Evolutionary conservation across 1,140 invertebrate species (phyloP), one percentile per base, ranked within the genome.

Genomic region (Tetragnatha versicolor): DNA sequence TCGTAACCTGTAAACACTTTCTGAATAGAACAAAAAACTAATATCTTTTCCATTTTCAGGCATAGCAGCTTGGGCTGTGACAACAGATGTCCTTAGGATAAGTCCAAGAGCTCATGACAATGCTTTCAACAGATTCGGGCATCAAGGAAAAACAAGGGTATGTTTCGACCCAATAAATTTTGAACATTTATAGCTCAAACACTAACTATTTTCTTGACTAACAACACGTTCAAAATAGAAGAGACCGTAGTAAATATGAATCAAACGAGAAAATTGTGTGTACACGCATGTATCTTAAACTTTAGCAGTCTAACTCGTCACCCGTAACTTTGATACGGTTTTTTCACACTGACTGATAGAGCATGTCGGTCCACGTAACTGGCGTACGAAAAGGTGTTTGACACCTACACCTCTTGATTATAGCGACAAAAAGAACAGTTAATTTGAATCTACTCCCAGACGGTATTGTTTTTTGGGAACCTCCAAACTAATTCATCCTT

Each of bases 111-210:
- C 63, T 25, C 27, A 68, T n/a, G 76, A 79, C 9, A 69, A 58
- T 37, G 25, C 51, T 35, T 66, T 29, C 7, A 68, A 69, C 76
- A 79, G 65, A 58, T 77, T 55, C 14, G 49, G 63, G 7, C 60
- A 39, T 6, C 60, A 63, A 45, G 63, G 76, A 35, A 79, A 79
- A 79, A 58, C 63, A 14, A 79, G 76, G 76, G 63, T 68, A 79
- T 33, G 49, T n/a, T 27, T 2, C 17, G 20, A 47, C 20, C 42
- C 12, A 12, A 47, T 47, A 17, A 47, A 47, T 45, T 45, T 9
- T 45, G 17, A 45, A 9, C 17, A 45, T 17, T 45, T 45, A 45
- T 45, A 9, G 7, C 7, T 7, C 17, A 45, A 9, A 45, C 39
- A 9, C 7, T 45, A 7, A 45, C 7, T 45, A 45, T 9, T 9